Evolutionary conservation across 2,797 vertebrate species (phyloP).

Genomic region (Nothura maculosa): DNA sequence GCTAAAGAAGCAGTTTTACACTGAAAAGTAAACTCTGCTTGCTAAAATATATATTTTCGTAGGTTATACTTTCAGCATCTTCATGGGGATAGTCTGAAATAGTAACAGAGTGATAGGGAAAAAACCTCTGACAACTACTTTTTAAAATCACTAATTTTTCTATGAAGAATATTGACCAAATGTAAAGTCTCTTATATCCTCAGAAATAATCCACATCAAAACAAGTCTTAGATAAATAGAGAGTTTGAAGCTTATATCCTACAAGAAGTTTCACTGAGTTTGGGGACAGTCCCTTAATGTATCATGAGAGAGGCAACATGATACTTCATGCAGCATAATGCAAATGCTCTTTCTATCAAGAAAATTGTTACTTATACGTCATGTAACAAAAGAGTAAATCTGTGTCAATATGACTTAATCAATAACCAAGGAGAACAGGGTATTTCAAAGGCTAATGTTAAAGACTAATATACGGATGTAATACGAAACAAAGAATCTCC

Average conservation of each 20-base stretch:
- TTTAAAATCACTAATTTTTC: neutral
- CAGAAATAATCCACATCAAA: neutral
- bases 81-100: neutral
- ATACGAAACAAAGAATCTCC: neutral
- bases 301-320: neutral
- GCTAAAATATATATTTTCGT: neutral
- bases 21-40: neutral
- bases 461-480: neutral
- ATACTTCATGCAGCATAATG: neutral
- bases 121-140: neutral
- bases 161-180: neutral
- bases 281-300: neutral
- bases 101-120: neutral
- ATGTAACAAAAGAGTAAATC: neutral
- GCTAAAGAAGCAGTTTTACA: neutral
- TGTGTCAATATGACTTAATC: neutral
- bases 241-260: neutral
- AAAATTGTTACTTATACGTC: neutral
- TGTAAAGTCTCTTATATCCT: neutral
- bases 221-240: neutral
- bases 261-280: neutral
- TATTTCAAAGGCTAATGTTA: neutral
- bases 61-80: neutral
- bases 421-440: neutral
- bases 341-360: neutral